A percentile compares a stretch with the other conserved stretches of the same genome.
These are phyloP conservation scores for Gorsachius magnificus DNA, from an alignment of 2,797 vertebrate genomes.

Conservation along the genomic window DNA sequence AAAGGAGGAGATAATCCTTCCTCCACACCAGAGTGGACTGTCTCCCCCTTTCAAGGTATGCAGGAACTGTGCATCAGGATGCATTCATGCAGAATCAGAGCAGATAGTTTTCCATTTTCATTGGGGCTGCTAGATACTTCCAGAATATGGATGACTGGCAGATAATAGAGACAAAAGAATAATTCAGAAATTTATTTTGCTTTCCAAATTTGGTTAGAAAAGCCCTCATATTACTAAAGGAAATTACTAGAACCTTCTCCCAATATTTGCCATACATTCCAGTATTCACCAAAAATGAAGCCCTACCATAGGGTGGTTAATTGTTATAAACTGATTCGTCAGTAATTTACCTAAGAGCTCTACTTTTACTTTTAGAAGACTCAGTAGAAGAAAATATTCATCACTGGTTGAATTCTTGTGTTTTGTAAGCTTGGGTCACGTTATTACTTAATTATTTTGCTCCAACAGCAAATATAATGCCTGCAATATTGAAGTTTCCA, in stretches of 20 bases:
- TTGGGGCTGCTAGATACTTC: neutral
- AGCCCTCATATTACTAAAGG: neutral
- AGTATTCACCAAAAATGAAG: neutral
- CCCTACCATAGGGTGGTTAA: neutral
- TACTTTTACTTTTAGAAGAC: conserved; percentile 30
- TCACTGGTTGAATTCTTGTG: conserved; percentile 52
- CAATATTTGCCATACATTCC: neutral
- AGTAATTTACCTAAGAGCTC: neutral
- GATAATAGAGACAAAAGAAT: neutral
- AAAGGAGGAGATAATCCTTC: neutral
- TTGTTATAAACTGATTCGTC: neutral
- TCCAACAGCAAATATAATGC: neutral
- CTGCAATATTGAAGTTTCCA: neutral
- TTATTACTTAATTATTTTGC: neutral
- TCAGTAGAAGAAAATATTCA: conserved; percentile 40
- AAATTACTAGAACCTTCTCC: neutral
- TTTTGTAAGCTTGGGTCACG: conserved; percentile 38
- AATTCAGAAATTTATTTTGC: neutral
- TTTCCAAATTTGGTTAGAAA: neutral
- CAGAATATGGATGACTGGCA: neutral
- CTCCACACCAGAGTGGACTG: neutral
- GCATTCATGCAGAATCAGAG: neutral
- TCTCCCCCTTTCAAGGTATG: neutral
- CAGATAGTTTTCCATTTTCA: neutral
- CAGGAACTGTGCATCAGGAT: neutral